phyloP scores from a whole-genome alignment of 2,888 invertebrate species.

The Drosophila kuntzei region DNA sequence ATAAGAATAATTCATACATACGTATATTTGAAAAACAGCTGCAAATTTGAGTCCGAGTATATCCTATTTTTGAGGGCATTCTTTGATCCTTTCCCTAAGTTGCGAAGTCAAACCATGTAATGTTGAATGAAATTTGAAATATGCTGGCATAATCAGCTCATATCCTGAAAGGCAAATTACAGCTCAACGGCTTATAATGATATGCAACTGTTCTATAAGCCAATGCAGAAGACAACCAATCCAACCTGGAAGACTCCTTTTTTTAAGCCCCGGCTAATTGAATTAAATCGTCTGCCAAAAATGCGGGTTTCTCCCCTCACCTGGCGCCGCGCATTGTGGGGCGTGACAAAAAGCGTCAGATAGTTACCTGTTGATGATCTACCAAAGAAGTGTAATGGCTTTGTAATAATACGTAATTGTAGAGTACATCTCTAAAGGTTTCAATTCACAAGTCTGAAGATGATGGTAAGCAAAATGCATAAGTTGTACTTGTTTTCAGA shows the following conservation, averaged over 20 bases:
- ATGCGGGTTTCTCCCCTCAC: conserved; percentile 44
- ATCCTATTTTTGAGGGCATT: background rate
- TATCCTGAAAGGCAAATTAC: conserved; percentile 41
- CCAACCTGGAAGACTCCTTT: background rate
- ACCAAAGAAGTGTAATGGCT: conserved; percentile 30
- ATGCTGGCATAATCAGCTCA: conserved; percentile 62
- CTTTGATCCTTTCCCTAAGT: conserved; percentile 2
- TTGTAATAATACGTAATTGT: conserved; percentile 55
- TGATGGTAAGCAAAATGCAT: background rate
- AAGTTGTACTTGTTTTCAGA: background rate
- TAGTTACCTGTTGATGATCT: conserved; percentile 37
- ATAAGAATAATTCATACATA: background rate
- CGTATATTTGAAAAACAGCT: conserved; percentile 27
- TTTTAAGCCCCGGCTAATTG: conserved; percentile 42
- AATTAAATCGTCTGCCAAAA: conserved; percentile 44
- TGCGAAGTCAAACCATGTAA: background rate
- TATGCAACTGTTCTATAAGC: conserved; percentile 31
- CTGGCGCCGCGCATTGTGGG: conserved; percentile 28
- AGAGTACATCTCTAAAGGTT: background rate
- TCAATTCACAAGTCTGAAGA: background rate
- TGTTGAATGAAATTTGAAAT: conserved; percentile 9
- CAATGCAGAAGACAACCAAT: conserved; percentile 3
- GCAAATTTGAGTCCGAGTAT: conserved; percentile 10
- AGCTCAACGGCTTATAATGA: conserved; percentile 24
- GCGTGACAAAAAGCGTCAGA: conserved; percentile 36